Evolutionary conservation across 2,888 invertebrate genomes (phyloP).

Genomic region (Polydrusus pterygomalis): DNA sequence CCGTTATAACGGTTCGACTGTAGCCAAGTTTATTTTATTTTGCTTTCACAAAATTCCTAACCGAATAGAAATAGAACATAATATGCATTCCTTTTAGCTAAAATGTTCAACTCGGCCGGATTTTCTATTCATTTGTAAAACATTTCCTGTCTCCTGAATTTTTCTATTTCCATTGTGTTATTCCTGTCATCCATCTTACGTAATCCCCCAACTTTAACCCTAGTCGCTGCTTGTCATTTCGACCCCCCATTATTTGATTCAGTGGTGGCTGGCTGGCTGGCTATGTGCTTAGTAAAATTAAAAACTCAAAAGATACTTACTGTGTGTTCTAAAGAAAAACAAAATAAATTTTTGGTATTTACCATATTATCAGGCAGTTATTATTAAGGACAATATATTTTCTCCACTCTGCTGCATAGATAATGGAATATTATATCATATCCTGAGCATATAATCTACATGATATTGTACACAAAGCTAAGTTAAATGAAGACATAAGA

Average conservation of each 20-base stretch:
- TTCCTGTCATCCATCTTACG: constrained; percentile 44
- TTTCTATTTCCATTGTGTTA: constrained; percentile 41
- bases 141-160: constrained; percentile 32
- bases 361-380: background rate
- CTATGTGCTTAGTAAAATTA: constrained; percentile 19
- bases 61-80: background rate
- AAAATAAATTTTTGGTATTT: background rate
- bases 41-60: background rate
- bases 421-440: no score
- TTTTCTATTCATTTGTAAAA: constrained; percentile 39
- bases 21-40: background rate
- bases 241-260: constrained; percentile 40
- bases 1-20: no score
- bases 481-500: no score
- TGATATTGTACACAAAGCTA: no score
- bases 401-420: no score
- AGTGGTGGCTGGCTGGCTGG: background rate
- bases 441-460: no score
- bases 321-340: background rate
- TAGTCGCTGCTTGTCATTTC: constrained; percentile 39
- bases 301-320: background rate
- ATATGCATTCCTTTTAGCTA: constrained; percentile 11
- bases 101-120: constrained; percentile 9
- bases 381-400: no score
- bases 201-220: constrained; percentile 42